phyloP scores from a whole-genome alignment of 2,797 vertebrate species.

The Enteromius viviparus region DNA sequence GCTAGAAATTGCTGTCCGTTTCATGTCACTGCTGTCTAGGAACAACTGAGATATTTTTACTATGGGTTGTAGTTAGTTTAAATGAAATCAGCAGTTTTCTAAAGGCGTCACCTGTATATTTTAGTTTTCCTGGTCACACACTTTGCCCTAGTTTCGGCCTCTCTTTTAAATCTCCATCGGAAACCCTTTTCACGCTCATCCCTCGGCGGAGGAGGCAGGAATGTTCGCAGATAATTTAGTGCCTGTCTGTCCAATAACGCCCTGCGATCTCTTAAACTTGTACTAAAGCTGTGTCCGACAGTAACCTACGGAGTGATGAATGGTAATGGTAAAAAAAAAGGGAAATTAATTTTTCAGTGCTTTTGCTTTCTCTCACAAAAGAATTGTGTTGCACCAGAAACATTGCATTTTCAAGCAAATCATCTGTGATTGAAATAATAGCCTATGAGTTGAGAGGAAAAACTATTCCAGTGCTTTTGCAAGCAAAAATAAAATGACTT shows the following conservation, averaged over 20 bases:
- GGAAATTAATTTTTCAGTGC: background rate
- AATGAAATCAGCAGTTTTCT: background rate
- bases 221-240: conserved; percentile 50
- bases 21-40: background rate
- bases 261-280: conserved; percentile 48
- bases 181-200: conserved; percentile 40
- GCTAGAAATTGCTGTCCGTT: background rate
- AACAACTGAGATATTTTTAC: background rate
- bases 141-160: conserved; percentile 13
- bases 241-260: conserved; percentile 30
- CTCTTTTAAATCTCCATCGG: conserved; percentile 18
- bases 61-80: background rate
- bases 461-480: background rate
- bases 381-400: too few species aligned
- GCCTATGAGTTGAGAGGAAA: too few species aligned
- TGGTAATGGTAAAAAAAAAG: background rate
- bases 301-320: background rate
- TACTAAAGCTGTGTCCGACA: conserved; percentile 9
- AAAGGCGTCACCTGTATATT: background rate
- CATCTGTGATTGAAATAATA: too few species aligned
- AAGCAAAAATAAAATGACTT: background rate
- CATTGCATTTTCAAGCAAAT: too few species aligned
- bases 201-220: conserved; percentile 57
- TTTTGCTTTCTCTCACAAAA: too few species aligned
- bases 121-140: background rate